Evolutionary conservation across 1,140 invertebrate genomes (phyloP).

Genomic region (Drosophila tristis): DNA sequence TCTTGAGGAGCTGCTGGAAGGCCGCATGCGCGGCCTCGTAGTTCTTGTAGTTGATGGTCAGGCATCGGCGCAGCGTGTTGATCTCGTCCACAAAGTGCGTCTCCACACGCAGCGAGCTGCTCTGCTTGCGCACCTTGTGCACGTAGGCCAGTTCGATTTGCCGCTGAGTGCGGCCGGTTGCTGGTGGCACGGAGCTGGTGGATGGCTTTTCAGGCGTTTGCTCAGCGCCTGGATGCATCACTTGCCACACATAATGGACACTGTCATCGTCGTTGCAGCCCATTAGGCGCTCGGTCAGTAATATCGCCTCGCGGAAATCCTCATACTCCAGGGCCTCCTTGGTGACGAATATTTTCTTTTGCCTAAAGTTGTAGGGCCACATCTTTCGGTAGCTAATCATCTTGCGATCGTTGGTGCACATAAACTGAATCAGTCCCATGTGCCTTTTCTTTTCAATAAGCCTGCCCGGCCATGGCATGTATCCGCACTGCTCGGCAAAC

Average conservation of each 20-base stretch:
- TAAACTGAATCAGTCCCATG: slow-evolving; percentile 1
- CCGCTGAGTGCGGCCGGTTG: neutral
- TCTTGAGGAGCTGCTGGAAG: slow-evolving; percentile 13
- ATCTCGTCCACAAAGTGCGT: slow-evolving; percentile 12
- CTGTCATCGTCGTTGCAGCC: neutral
- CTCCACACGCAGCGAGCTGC: slow-evolving; percentile 11
- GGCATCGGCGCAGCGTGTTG: slow-evolving; percentile 21
- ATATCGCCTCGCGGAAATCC: slow-evolving; percentile 28
- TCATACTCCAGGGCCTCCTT: neutral
- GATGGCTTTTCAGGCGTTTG: neutral
- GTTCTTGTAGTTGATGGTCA: neutral
- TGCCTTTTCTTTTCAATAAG: neutral
- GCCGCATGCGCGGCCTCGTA: slow-evolving; percentile 21
- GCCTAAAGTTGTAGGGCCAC: slow-evolving; percentile 36
- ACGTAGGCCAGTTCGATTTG: slow-evolving; percentile 5
- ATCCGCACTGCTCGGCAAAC: slow-evolving; percentile 32
- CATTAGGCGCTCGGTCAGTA: slow-evolving; percentile 8
- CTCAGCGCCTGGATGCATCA: neutral
- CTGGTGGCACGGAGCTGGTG: too few relatives aligned
- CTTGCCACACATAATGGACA: neutral
- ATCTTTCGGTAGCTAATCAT: slow-evolving; percentile 21
- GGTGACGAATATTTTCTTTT: slow-evolving; percentile 32
- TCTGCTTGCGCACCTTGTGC: neutral
- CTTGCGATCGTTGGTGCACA: slow-evolving; percentile 9
- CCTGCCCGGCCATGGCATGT: slow-evolving; percentile 39